A percentile compares a stretch with the other conserved stretches of the same genome.
phyloP scores from a whole-genome alignment of 2,888 invertebrate genomes.

The Lydus trimaculatus region DNA sequence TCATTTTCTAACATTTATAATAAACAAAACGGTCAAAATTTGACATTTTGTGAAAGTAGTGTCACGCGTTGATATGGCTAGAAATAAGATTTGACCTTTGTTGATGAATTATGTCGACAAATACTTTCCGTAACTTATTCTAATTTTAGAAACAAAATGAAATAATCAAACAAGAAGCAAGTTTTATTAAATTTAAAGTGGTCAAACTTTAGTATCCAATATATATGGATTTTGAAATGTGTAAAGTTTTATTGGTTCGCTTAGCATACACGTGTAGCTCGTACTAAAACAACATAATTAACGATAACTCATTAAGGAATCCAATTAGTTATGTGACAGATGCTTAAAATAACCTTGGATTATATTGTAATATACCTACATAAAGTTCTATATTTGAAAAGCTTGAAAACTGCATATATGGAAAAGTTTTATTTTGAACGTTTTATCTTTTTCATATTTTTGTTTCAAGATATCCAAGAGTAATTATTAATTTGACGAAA shows the following conservation, averaged over 20 bases:
- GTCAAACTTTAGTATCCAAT: neutral
- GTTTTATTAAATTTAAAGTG: neutral
- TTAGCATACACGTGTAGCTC: neutral
- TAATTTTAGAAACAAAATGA: neutral
- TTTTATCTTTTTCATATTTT: neutral
- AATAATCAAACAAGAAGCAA: neutral
- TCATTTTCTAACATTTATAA: neutral
- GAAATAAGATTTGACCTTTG: too few relatives aligned
- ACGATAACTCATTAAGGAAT: neutral
- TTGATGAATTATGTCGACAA: neutral
- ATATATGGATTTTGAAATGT: too few relatives aligned
- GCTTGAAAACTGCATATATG: neutral
- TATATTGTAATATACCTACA: neutral
- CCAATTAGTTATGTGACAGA: conserved; percentile 3
- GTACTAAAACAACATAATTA: neutral
- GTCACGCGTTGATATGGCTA: neutral
- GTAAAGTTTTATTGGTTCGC: neutral
- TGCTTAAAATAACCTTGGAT: neutral
- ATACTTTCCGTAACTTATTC: neutral
- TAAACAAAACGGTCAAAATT: neutral
- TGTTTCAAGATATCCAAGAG: too few relatives aligned
- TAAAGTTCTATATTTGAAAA: neutral
- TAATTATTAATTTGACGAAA: too few relatives aligned
- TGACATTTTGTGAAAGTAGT: neutral
- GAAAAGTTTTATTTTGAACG: neutral